Evolutionary conservation across 2,113 vertebrate genomes (phyloP).

Genomic region (Solea solea): DNA sequence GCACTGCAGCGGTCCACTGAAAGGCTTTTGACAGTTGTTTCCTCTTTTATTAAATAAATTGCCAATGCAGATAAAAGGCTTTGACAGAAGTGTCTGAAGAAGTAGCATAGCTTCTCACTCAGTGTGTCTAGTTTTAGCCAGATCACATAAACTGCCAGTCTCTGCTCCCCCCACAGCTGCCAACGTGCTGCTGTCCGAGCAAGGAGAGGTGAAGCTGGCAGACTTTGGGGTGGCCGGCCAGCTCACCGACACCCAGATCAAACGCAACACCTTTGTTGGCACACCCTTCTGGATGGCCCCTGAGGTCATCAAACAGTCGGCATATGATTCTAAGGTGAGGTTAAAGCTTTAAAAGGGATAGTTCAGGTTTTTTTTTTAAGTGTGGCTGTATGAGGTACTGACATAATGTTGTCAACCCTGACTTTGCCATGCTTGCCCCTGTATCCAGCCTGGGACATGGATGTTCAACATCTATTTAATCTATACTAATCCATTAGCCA

Average conservation of each 20-base stretch:
- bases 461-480: no score
- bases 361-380: no score
- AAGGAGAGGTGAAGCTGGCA: conserved; percentile 84
- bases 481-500: no score
- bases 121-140: not conserved
- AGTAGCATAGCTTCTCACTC: not conserved
- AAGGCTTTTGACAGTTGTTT: conserved; percentile 38
- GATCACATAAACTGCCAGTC: not conserved
- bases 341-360: not conserved
- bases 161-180: conserved; percentile 66
- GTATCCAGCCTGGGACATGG: no score
- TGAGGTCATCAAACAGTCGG: conserved; percentile 85
- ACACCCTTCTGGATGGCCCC: conserved; percentile 87
- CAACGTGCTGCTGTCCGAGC: conserved; percentile 85
- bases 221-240: conserved; percentile 84
- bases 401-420: no score
- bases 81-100: conserved; percentile 12
- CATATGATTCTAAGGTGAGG: conserved; percentile 83
- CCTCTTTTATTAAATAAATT: conserved; percentile 31
- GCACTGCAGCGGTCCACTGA: conserved; percentile 17
- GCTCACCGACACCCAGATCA: conserved; percentile 85
- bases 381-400: no score
- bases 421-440: no score
- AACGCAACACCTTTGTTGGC: conserved; percentile 84
- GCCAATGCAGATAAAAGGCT: conserved; percentile 11